These are phyloP conservation scores for Megalonaias nervosa DNA, from an alignment of 1,140 invertebrate genomes.

Conservation along the genomic window DNA sequence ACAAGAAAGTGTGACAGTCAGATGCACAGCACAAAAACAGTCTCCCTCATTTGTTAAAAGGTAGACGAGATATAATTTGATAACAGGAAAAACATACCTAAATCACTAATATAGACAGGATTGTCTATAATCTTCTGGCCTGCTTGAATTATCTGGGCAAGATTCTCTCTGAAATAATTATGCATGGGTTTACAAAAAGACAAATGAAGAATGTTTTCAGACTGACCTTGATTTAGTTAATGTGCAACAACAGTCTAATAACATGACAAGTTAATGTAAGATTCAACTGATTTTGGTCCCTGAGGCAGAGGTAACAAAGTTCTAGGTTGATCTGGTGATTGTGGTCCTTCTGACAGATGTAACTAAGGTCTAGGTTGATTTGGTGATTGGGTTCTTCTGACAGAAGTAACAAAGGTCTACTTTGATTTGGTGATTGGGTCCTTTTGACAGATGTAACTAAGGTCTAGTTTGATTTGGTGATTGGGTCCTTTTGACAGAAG, in stretches of 20 bases:
- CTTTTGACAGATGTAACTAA: too few species aligned
- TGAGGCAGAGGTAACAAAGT: neutral
- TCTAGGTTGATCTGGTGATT: neutral
- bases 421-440: neutral
- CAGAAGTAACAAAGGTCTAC: neutral
- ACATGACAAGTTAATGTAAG: neutral
- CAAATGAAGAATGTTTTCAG: constrained; percentile 2
- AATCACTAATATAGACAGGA: constrained; percentile 97
- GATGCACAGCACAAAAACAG: too few species aligned
- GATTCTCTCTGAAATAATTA: constrained; percentile 60
- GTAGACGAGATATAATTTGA: too few species aligned
- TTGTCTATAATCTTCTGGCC: constrained; percentile 97
- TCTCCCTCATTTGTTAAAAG: too few species aligned
- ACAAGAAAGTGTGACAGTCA: too few species aligned
- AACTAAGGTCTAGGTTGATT: too few species aligned
- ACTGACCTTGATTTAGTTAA: neutral
- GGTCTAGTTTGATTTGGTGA: neutral
- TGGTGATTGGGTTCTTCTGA: neutral
- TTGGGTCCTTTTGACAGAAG: neutral
- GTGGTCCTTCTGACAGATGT: too few species aligned
- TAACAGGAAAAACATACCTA: constrained; percentile 55
- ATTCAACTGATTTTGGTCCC: neutral
- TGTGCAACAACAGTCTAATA: neutral
- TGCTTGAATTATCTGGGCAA: constrained; percentile 91
- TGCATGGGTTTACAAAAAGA: constrained; percentile 5